Percentiles rank a stretch among this genome's conserved stretches.
Conservation (phyloP, 2,113 vertebrate species). For the Peromyscus californicus region DNA sequence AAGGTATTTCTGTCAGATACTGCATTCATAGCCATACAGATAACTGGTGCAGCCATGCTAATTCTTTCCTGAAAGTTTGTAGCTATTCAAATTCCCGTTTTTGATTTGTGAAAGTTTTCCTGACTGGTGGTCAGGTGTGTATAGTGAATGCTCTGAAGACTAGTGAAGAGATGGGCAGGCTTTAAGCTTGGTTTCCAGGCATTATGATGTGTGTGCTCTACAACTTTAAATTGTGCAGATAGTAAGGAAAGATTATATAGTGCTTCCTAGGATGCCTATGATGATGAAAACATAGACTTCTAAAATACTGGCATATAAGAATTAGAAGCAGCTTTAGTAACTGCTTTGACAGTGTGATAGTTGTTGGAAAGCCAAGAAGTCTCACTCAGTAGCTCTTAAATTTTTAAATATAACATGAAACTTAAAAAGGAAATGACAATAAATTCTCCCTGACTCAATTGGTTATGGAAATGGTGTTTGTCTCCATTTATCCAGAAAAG, state of each 20-base stretch:
- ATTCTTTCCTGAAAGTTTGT: conserved; percentile 25
- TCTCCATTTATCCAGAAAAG: conserved; percentile 49
- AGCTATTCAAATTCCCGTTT: background rate
- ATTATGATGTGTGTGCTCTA: background rate
- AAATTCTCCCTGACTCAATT: conserved; percentile 83
- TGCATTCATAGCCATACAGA: background rate
- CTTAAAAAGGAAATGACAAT: conserved; percentile 81
- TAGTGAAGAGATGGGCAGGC: background rate
- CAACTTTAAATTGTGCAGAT: conserved; percentile 6
- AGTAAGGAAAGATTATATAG: background rate
- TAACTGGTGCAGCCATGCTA: background rate
- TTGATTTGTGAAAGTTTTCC: conserved; percentile 1
- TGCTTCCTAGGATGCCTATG: conserved; percentile 48
- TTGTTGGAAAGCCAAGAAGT: conserved; percentile 84
- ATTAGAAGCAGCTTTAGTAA: conserved; percentile 78
- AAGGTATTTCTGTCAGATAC: background rate
- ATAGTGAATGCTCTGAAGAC: background rate
- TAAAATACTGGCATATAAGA: conserved; percentile 80
- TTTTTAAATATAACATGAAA: conserved; percentile 85
- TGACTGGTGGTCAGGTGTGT: background rate
- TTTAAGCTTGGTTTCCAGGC: background rate
- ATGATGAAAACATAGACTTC: conserved; percentile 76
- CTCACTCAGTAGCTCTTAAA: conserved; percentile 82
- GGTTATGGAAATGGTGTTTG: conserved; percentile 78
- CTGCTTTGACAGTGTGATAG: conserved; percentile 79